These are phyloP conservation scores for Pyrrhura leucotis DNA, from an alignment of 2,797 vertebrate genomes.

Conservation along the genomic window DNA sequence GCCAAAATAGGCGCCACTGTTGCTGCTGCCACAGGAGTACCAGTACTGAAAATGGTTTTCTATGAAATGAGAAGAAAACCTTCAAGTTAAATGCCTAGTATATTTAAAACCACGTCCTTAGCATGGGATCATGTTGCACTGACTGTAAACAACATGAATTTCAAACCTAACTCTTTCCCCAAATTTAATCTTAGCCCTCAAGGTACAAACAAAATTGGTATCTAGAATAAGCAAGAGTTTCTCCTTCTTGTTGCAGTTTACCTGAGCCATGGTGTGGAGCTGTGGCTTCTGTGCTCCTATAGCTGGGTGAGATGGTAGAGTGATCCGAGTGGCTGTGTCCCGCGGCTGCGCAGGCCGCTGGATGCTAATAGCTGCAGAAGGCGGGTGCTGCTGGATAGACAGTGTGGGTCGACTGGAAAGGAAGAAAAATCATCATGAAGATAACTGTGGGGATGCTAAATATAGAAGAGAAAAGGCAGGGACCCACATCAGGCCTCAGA, in stretches of 20 bases:
- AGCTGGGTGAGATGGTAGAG: constrained; percentile 91
- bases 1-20: constrained; percentile 97
- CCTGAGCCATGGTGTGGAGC: constrained; percentile 93
- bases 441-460: background rate
- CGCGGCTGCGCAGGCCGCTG: constrained; percentile 88
- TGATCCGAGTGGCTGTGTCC: constrained; percentile 90
- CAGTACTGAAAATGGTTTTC: constrained; percentile 97
- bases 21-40: constrained; percentile 94
- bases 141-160: background rate
- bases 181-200: background rate
- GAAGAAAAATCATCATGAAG: background rate
- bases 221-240: background rate
- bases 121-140: background rate
- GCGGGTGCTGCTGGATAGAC: constrained; percentile 88
- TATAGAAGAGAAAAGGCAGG: background rate
- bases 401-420: constrained; percentile 84
- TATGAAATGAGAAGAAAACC: constrained; percentile 52
- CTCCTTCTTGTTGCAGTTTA: constrained; percentile 6
- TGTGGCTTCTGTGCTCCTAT: constrained; percentile 90
- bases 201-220: fast-evolving
- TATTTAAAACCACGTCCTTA: background rate
- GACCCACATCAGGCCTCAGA: background rate
- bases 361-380: constrained; percentile 89
- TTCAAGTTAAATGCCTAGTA: background rate
- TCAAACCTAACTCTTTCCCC: background rate